phyloP scores from a whole-genome alignment of 2,113 vertebrate species.

The Epinephelus cyanopodus region DNA sequence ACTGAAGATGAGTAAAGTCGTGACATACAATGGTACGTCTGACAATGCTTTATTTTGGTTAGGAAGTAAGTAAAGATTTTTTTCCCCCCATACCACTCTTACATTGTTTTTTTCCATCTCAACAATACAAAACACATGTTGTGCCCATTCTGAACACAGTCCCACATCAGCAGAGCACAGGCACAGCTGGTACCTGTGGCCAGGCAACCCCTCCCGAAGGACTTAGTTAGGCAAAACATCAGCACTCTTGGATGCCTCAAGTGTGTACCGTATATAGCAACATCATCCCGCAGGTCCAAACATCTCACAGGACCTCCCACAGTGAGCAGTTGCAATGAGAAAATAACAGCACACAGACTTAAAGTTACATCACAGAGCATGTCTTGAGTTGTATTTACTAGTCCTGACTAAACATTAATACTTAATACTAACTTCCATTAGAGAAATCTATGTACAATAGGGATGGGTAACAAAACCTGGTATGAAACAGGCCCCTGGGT shows the following conservation, averaged over 20 bases:
- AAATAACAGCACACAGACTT: conserved; percentile 8
- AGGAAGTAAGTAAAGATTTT: background rate
- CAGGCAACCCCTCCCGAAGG: background rate
- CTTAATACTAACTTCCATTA: background rate
- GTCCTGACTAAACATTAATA: background rate
- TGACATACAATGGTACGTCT: background rate
- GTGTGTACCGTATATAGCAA: conserved; percentile 3
- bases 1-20: background rate
- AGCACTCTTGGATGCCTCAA: conserved; percentile 1
- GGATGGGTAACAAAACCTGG: too few species aligned
- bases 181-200: conserved; percentile 51
- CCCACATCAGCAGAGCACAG: conserved; percentile 17
- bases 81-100: background rate
- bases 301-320: conserved; percentile 35
- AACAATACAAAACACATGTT: conserved; percentile 8
- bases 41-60: background rate
- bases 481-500: too few species aligned
- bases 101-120: background rate
- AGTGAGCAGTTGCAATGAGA: conserved; percentile 14
- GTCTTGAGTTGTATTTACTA: background rate
- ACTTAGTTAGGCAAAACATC: conserved; percentile 35
- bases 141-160: conserved; percentile 23
- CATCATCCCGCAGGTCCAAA: conserved; percentile 42
- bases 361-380: background rate
- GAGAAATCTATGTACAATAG: background rate